A percentile compares a stretch with the other conserved stretches of the same genome.
phyloP scores from a whole-genome alignment of 2,797 vertebrate species.

The Carapus acus region DNA sequence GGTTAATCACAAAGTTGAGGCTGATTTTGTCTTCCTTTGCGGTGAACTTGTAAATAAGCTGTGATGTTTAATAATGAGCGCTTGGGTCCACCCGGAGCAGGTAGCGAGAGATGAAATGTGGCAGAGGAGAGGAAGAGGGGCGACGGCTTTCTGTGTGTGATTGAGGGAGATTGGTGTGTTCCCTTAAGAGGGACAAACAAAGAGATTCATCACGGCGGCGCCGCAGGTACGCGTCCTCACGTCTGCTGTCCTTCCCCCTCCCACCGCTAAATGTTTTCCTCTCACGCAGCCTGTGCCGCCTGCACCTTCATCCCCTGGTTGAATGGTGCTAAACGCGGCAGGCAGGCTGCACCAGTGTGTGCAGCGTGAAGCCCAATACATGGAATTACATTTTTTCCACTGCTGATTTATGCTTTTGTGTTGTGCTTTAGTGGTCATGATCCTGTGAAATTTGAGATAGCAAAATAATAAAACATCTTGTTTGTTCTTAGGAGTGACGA shows the following conservation, averaged over 20 bases:
- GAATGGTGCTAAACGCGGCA: neutral
- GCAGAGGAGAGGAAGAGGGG: neutral
- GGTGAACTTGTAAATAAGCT: no score
- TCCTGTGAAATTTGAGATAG: neutral
- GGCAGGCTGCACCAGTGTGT: no score
- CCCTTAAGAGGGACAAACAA: constrained; percentile 12
- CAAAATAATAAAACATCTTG: no score
- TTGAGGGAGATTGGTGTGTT: constrained; percentile 17
- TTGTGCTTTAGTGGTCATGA: no score
- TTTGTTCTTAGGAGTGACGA: no score
- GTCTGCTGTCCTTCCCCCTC: constrained; percentile 1
- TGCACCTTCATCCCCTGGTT: neutral
- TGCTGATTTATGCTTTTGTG: constrained; percentile 3
- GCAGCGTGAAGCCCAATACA: no score
- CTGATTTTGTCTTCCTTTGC: neutral
- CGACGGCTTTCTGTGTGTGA: neutral
- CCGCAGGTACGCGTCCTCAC: neutral
- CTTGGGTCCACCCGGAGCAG: neutral
- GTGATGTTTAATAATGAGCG: no score
- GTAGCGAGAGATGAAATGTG: neutral
- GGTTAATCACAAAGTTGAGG: neutral
- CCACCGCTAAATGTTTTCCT: constrained; percentile 7
- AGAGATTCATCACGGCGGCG: constrained; percentile 8
- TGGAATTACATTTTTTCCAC: neutral
- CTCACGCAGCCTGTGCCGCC: neutral